phyloP scores from a whole-genome alignment of 2,797 vertebrate genomes.

The Aphelocoma californica region DNA sequence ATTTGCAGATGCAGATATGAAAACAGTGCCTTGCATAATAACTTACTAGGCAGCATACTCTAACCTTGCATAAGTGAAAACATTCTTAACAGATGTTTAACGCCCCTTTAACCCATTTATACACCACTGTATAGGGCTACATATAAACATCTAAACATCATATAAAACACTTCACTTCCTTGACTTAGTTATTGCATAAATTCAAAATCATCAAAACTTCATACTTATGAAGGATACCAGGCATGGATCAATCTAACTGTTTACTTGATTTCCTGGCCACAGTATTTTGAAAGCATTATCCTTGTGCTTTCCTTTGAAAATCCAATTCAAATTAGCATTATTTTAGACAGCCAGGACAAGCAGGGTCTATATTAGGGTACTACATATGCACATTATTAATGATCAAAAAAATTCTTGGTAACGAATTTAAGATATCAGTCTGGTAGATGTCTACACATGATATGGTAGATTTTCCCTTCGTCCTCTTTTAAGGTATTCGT shows the following conservation, averaged over 20 bases:
- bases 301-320: neutral
- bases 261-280: neutral
- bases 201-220: neutral
- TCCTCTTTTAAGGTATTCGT: neutral
- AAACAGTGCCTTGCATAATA: neutral
- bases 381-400: neutral
- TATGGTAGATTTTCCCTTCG: neutral
- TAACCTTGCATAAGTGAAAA: neutral
- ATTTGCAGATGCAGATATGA: neutral
- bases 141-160: neutral
- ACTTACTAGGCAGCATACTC: neutral
- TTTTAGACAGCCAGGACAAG: neutral
- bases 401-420: neutral
- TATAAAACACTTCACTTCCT: neutral
- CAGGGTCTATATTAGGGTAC: neutral
- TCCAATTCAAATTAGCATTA: neutral
- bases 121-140: neutral
- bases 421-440: neutral
- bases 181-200: neutral
- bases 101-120: neutral
- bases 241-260: neutral
- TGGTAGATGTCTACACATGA: neutral
- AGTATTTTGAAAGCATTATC: neutral
- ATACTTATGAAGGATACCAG: neutral
- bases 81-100: neutral